Percentiles rank a stretch among this genome's conserved stretches.
Evolutionary conservation across 2,888 invertebrate species (phyloP).

Genomic region (Gibbula magus): DNA sequence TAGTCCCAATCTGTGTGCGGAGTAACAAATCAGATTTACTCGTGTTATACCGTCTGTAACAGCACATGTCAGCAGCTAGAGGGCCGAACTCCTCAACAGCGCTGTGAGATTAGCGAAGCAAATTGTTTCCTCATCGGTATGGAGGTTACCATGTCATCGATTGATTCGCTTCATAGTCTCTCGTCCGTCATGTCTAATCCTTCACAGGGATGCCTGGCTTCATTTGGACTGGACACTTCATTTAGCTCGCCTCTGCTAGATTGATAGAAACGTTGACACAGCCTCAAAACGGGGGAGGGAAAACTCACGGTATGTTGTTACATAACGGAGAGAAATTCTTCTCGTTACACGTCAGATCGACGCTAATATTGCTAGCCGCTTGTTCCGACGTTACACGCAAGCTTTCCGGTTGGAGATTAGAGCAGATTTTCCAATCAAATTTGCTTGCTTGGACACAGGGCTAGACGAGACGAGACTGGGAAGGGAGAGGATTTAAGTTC

Average conservation of each 20-base stretch:
- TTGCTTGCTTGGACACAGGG: neutral
- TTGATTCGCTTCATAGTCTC: neutral
- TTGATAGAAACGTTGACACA: too few species aligned
- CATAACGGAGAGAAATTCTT: neutral
- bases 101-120: neutral
- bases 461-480: neutral
- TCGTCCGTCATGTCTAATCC: neutral
- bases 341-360: neutral
- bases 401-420: constrained; percentile 13
- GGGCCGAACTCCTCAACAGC: neutral
- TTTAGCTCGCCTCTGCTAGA: too few species aligned
- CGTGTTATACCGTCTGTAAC: neutral
- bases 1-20: too few species aligned
- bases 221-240: too few species aligned
- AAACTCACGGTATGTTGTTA: neutral
- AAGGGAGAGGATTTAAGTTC: neutral
- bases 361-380: neutral
- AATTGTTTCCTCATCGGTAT: neutral
- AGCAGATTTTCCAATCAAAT: constrained; percentile 9
- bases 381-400: neutral
- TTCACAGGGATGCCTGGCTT: neutral
- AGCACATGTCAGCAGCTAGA: neutral
- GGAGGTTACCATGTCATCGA: neutral
- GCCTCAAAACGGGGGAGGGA: neutral
- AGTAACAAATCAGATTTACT: too few species aligned